Evolutionary conservation across 2,888 invertebrate genomes (phyloP).

Genomic region (Lypha dubia): DNA sequence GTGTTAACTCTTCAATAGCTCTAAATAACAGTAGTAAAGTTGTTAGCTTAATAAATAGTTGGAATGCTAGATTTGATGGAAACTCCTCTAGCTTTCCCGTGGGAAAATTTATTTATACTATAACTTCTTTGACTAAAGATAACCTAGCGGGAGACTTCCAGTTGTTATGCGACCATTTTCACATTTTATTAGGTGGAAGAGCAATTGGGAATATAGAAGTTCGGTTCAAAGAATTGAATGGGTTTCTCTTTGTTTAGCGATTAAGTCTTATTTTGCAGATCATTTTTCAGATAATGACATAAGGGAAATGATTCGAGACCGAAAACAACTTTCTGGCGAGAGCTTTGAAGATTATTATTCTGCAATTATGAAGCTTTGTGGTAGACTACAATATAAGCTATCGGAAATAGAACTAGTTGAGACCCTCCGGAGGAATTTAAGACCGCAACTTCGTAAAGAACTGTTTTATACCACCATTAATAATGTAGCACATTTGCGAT

Average conservation of each 20-base stretch:
- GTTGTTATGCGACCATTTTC: not conserved
- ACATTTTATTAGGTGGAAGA: not conserved
- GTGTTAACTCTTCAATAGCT: not conserved
- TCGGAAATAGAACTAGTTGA: no score
- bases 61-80: constrained; percentile 2
- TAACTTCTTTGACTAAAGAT: not conserved
- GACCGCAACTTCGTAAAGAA: no score
- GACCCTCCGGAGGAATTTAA: no score
- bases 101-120: not conserved
- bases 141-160: not conserved
- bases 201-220: not conserved
- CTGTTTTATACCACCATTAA: no score
- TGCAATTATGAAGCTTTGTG: no score
- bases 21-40: not conserved
- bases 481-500: no score
- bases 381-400: no score
- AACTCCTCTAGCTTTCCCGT: not conserved
- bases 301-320: not conserved
- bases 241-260: not conserved
- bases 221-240: not conserved
- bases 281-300: constrained; percentile 16
- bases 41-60: not conserved
- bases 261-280: not conserved
- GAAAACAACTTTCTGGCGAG: no score
- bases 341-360: no score